phyloP scores from a whole-genome alignment of 92 coral and sea anemone species.

The Ricordea florida region DNA sequence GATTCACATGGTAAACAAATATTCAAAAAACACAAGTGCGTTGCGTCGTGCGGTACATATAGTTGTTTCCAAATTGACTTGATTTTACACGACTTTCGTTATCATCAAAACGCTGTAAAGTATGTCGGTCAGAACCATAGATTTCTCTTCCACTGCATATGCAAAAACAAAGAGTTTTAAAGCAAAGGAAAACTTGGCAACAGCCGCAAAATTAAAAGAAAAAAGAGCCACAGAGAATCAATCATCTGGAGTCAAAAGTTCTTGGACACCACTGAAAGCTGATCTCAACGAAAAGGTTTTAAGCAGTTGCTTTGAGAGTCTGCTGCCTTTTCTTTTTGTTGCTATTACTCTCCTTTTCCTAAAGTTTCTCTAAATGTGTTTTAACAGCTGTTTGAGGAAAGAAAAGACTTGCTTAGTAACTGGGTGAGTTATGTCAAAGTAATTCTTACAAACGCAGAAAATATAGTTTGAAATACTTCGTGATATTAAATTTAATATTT shows the following conservation, averaged over 20 bases:
- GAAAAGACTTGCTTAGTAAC: constrained; percentile 89
- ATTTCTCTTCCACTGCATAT: constrained; percentile 80
- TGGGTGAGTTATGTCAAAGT: constrained; percentile 98
- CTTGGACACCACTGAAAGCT: constrained; percentile 88
- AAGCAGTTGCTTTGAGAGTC: too few relatives aligned
- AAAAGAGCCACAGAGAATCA: constrained; percentile 56
- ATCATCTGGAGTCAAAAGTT: constrained; percentile 74
- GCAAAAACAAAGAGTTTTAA: constrained; percentile 86
- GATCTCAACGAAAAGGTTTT: constrained; percentile 91
- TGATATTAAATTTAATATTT: too few relatives aligned
- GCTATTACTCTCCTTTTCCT: too few relatives aligned
- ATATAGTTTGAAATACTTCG: too few relatives aligned
- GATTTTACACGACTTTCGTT: too few relatives aligned
- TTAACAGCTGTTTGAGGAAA: constrained; percentile 85
- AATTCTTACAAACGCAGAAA: too few relatives aligned
- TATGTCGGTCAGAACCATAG: constrained; percentile 77
- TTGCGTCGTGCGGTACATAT: too few relatives aligned
- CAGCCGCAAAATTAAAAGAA: constrained; percentile 75
- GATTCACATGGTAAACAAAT: too few relatives aligned
- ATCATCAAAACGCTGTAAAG: not conserved
- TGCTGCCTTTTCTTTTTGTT: too few relatives aligned
- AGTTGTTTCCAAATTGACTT: too few relatives aligned
- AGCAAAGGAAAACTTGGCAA: constrained; percentile 78
- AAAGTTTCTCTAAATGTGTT: too few relatives aligned
- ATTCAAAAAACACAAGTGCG: too few relatives aligned